Percentiles rank a stretch among this genome's conserved stretches.
Evolutionary conservation across 2,888 invertebrate species (phyloP).

Genomic region (Cryptocephalus moraei): DNA sequence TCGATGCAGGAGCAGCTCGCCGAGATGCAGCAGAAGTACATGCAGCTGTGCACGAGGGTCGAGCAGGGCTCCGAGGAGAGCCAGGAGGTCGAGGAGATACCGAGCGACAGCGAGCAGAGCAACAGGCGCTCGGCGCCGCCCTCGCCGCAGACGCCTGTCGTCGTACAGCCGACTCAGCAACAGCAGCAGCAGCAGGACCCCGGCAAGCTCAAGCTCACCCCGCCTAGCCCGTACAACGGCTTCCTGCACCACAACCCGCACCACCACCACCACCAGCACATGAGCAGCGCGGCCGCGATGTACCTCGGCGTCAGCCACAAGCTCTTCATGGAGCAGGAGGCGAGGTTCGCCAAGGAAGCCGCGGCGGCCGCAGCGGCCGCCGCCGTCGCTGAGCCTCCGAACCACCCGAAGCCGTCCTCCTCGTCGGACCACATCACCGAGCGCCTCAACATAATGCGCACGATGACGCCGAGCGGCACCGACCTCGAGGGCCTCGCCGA

Average conservation of each 20-base stretch:
- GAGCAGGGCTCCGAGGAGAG: conserved; percentile 70
- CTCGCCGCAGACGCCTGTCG: conserved; percentile 45
- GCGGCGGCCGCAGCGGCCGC: conserved; percentile 47
- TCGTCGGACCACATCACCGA: conserved; percentile 60
- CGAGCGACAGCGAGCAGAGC: conserved; percentile 58
- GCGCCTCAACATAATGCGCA: conserved; percentile 65
- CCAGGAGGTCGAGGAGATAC: conserved; percentile 62
- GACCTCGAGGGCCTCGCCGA: conserved; percentile 87
- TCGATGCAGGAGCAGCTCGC: conserved; percentile 84
- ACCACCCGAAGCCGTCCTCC: conserved; percentile 24
- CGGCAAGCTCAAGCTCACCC: conserved; percentile 37
- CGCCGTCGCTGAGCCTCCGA: conserved; percentile 46
- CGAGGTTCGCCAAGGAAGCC: conserved; percentile 57
- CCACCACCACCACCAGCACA: conserved; percentile 39
- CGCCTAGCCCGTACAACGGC: conserved; percentile 37
- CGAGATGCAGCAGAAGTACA: conserved; percentile 85
- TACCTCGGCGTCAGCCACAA: conserved; percentile 70
- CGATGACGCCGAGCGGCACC: conserved; percentile 54
- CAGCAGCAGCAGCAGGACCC: conserved; percentile 30
- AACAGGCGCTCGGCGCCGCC: conserved; percentile 37
- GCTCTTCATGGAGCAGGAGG: conserved; percentile 70
- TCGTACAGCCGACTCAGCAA: conserved; percentile 24
- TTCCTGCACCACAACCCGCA: too few relatives aligned
- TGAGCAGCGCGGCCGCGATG: conserved; percentile 50
- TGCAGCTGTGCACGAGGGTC: conserved; percentile 77